Evolutionary conservation across 2,113 vertebrate species (phyloP).

Genomic region (Leucoraja erinaceus): DNA sequence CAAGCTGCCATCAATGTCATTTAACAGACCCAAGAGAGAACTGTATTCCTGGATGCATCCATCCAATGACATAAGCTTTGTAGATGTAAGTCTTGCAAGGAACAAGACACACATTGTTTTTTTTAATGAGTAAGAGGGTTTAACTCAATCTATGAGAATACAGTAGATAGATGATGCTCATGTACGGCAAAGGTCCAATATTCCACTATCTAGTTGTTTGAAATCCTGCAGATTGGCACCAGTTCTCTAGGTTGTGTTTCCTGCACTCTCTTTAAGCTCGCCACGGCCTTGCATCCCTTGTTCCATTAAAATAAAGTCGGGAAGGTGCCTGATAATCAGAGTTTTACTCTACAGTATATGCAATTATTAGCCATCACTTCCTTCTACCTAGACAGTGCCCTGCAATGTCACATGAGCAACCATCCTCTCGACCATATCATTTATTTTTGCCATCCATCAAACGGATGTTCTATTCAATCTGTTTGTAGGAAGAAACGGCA

Average conservation of each 20-base stretch:
- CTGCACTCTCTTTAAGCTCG: too few relatives aligned
- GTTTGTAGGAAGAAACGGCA: too few relatives aligned
- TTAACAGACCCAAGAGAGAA: background rate
- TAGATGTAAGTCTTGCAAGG: background rate
- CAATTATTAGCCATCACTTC: background rate
- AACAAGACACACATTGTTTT: background rate
- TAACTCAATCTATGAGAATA: background rate
- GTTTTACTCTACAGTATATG: background rate
- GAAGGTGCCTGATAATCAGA: too few relatives aligned
- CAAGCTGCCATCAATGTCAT: background rate
- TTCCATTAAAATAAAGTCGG: too few relatives aligned
- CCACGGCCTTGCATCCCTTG: too few relatives aligned
- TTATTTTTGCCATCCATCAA: background rate
- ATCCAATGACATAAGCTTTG: background rate
- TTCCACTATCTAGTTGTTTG: too few relatives aligned
- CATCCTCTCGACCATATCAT: background rate
- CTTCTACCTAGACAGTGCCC: background rate
- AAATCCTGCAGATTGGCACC: too few relatives aligned
- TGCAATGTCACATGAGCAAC: background rate
- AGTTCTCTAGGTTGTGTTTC: too few relatives aligned
- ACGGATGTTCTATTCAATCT: too few relatives aligned
- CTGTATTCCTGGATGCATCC: background rate
- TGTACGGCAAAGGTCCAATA: background rate
- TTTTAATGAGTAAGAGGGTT: background rate
- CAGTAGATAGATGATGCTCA: background rate